A percentile compares a stretch with the other conserved stretches of the same genome.
Conservation (phyloP, 2,113 vertebrate genomes). For the Zootoca vivipara region DNA sequence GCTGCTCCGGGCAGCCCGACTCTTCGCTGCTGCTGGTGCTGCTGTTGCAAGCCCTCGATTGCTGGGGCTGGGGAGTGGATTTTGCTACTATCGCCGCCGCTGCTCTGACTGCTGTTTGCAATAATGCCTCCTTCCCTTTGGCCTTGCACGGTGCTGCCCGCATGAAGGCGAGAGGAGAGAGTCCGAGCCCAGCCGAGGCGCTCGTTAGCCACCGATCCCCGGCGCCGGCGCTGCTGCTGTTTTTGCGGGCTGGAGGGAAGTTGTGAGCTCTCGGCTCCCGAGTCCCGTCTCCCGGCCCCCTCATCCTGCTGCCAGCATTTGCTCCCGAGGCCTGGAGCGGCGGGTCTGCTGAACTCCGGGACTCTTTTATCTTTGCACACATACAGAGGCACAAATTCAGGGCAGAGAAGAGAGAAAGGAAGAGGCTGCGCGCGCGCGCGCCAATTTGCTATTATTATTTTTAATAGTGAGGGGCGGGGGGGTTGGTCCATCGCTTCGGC, state of each 20-base stretch:
- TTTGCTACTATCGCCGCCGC: neutral
- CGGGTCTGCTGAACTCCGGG: neutral
- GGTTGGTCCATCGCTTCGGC: too few relatives aligned
- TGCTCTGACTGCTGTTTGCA: slow-evolving; percentile 71
- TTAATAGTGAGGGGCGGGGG: neutral
- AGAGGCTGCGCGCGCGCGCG: slow-evolving; percentile 10
- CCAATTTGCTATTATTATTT: neutral
- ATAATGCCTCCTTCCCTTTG: slow-evolving; percentile 53
- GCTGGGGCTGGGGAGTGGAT: neutral
- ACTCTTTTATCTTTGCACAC: slow-evolving; percentile 25
- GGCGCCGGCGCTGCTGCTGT: slow-evolving; percentile 17
- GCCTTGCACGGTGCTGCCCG: slow-evolving; percentile 68
- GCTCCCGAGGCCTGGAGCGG: neutral
- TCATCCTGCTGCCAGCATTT: neutral
- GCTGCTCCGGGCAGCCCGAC: neutral
- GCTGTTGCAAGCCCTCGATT: neutral
- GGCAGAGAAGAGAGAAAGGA: slow-evolving; percentile 16
- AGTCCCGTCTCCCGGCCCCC: neutral
- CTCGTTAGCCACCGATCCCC: slow-evolving; percentile 32
- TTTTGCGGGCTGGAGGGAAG: neutral
- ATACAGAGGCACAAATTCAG: neutral
- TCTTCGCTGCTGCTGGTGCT: neutral
- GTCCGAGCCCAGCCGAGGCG: slow-evolving; percentile 44
- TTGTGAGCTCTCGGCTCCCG: slow-evolving; percentile 6
- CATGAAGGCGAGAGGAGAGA: slow-evolving; percentile 47